phyloP scores from a whole-genome alignment of 2,888 invertebrate species.

The Boloria euphrosyne region DNA sequence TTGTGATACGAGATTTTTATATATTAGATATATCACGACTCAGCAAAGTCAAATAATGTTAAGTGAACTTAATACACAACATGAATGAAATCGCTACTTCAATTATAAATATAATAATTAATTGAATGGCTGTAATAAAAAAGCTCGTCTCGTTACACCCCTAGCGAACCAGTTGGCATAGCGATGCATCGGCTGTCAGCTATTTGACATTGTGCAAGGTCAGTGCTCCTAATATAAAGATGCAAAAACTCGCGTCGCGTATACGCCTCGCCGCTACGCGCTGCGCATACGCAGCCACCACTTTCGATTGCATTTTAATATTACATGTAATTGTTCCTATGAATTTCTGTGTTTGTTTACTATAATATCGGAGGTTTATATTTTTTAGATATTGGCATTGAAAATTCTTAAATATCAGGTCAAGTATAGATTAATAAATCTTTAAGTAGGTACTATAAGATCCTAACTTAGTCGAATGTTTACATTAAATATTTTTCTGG shows the following conservation, averaged over 20 bases:
- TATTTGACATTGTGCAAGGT: slow-evolving; percentile 82
- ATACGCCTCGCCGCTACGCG: slow-evolving; percentile 53
- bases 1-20: no score
- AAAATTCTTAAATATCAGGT: not conserved
- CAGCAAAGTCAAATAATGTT: no score
- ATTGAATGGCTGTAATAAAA: not conserved
- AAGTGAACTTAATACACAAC: no score
- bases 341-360: no score
- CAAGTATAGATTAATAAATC: no score
- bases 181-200: slow-evolving; percentile 61
- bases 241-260: slow-evolving; percentile 58
- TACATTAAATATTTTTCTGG: no score
- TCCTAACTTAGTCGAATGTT: no score
- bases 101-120: not conserved
- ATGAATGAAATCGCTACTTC: no score
- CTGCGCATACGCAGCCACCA: slow-evolving; percentile 68
- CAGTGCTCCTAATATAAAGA: slow-evolving; percentile 80
- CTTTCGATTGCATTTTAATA: slow-evolving; percentile 63
- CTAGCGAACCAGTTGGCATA: slow-evolving; percentile 44
- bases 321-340: not conserved
- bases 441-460: no score
- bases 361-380: no score
- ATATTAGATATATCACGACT: no score
- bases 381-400: not conserved
- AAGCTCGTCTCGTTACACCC: slow-evolving; percentile 46